Conservation (phyloP, 2,888 invertebrate species). For the Drosophila ezoana region DNA sequence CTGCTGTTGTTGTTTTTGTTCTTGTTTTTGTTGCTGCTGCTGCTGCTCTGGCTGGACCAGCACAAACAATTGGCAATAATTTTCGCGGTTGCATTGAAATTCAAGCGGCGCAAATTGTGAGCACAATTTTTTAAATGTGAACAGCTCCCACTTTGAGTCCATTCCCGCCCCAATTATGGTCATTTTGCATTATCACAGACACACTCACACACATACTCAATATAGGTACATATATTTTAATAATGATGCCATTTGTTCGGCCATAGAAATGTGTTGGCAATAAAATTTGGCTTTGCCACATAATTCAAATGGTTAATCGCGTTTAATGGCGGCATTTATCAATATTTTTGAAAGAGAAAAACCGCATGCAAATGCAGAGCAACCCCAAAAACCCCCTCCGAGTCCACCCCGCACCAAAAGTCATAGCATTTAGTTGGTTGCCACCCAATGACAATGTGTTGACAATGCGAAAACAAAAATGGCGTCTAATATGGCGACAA, state of each 20-base stretch:
- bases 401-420: not conserved
- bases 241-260: conserved; percentile 81
- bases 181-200: conserved; percentile 61
- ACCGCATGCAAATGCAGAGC: conserved; percentile 49
- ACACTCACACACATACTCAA: conserved; percentile 22
- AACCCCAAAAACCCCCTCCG: conserved; percentile 15
- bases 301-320: conserved; percentile 84
- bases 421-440: not conserved
- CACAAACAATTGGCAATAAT: conserved; percentile 83
- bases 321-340: conserved; percentile 82
- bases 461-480: conserved; percentile 77
- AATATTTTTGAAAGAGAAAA: conserved; percentile 60
- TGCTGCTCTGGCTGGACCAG: conserved; percentile 38
- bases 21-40: conserved; percentile 13
- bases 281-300: conserved; percentile 81
- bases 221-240: conserved; percentile 67
- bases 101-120: conserved; percentile 66
- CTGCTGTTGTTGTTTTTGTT: conserved; percentile 17
- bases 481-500: conserved; percentile 71
- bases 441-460: conserved; percentile 64
- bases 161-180: conserved; percentile 50
- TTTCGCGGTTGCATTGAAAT: conserved; percentile 80
- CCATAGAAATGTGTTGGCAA: conserved; percentile 76
- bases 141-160: conserved; percentile 25
- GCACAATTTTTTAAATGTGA: conserved; percentile 56